These are phyloP conservation scores for Thymelicus lineola DNA, from an alignment of 2,888 invertebrate genomes.

Conservation along the genomic window DNA sequence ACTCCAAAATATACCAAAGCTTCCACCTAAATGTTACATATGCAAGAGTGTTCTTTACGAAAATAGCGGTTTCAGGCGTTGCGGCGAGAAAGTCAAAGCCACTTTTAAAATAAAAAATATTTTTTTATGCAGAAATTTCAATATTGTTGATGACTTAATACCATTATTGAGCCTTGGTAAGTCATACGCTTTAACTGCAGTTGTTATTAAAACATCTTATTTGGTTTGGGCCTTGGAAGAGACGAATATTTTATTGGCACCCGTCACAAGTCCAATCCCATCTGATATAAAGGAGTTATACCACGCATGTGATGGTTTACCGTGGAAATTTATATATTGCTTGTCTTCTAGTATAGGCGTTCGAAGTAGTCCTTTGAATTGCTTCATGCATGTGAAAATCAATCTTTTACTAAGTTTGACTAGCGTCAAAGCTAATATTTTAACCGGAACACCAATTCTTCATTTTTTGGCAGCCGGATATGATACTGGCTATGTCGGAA, in stretches of 20 bases:
- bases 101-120: constrained; percentile 58
- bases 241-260: constrained; percentile 51
- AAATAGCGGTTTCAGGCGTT: constrained; percentile 70
- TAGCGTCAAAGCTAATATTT: constrained; percentile 66
- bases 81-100: constrained; percentile 69
- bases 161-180: constrained; percentile 59
- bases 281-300: constrained; percentile 62
- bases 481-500: constrained; percentile 65
- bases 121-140: constrained; percentile 55
- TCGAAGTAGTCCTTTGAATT: constrained; percentile 67
- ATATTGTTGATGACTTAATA: constrained; percentile 68
- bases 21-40: constrained; percentile 66
- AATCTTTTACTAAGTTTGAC: constrained; percentile 69
- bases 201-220: constrained; percentile 59
- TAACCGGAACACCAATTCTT: constrained; percentile 60
- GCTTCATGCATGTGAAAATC: constrained; percentile 76
- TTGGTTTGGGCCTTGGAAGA: constrained; percentile 67
- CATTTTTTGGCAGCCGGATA: constrained; percentile 67
- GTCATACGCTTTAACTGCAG: constrained; percentile 56
- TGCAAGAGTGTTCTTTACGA: constrained; percentile 71
- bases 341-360: constrained; percentile 71
- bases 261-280: constrained; percentile 57
- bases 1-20: constrained; percentile 68
- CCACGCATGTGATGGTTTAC: constrained; percentile 58
- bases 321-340: constrained; percentile 77